Base-by-base conservation (phyloP, 2,113 vertebrate species). In the Boleophthalmus pectinirostris region DNA sequence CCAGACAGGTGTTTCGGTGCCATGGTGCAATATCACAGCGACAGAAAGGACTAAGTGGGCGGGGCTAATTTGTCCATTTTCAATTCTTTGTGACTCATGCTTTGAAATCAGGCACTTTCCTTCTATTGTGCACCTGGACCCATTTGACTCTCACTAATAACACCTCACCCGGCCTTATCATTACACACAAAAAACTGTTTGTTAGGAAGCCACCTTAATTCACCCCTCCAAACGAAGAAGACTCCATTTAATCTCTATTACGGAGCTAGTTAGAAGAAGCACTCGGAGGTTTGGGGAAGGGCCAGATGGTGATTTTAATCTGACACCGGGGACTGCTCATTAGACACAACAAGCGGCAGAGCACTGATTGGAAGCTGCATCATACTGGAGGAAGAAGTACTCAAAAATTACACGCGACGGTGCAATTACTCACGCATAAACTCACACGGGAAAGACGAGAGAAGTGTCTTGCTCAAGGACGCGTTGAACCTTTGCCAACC, bases 171-270 rank as follows among this genome's bases (percentile, higher is more conserved):
- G 9, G 9, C 18, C 16, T 51, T 20, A 20, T 29, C 29, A 29
- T 51, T 51, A 15, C 49, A 20, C 49, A 18, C 49, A 51, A 20
- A 49, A 20, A 18, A 8, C 4, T 6, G 15, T 51, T 51, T 51
- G 49, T 51, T 16, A 5, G 49, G 23, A 58, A 25, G n/a, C 23
- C 14, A 23, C 23, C 56, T 58, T 15, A 15, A 25, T 25, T 24
- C 23, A 15, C 23, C 23, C 21, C 23, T 43, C 23, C 14, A 58
- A 25, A n/a, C 12, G 56, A 58, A 58, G 56, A 58, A 58, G 56
- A 58, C 3, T 15, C 23, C 23, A 58, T 58, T 58, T 58, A 58
- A 58, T 58, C 56, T 58, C 56, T 13, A 58, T 58, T 58, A 58
- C 23, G 15, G 56, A 25, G 56, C 23, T 14, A 58, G 23, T 58